phyloP scores from a whole-genome alignment of 2,113 vertebrate genomes.

The Otus sunia region DNA sequence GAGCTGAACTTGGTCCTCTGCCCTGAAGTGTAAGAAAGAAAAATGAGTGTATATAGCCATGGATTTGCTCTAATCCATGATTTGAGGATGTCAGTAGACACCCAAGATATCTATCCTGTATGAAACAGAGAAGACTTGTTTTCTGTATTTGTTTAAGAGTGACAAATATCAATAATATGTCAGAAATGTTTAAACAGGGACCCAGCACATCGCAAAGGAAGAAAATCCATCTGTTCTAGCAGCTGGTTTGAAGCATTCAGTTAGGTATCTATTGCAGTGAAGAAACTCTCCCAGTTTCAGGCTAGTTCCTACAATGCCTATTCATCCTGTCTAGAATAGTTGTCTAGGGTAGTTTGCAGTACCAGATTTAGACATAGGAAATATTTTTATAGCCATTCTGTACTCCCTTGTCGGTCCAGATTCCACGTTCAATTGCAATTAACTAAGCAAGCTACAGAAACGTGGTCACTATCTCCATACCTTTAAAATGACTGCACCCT shows the following conservation, averaged over 20 bases:
- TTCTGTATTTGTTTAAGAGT: neutral
- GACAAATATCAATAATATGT: slow-evolving; percentile 19
- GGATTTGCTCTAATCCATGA: slow-evolving; percentile 11
- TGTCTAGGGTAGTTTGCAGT: neutral
- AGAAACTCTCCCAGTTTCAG: neutral
- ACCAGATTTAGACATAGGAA: neutral
- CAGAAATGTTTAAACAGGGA: slow-evolving; percentile 40
- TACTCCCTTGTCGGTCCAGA: neutral
- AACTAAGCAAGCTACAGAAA: neutral
- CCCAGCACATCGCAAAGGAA: neutral
- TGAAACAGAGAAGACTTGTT: neutral
- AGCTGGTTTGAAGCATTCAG: slow-evolving; percentile 5
- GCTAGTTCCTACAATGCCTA: neutral
- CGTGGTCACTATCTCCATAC: neutral
- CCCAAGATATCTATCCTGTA: neutral
- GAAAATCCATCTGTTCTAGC: slow-evolving; percentile 20
- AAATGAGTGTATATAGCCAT: neutral
- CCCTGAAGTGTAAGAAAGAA: slow-evolving; percentile 55
- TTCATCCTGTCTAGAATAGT: neutral
- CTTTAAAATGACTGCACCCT: neutral
- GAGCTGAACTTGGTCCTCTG: slow-evolving; percentile 44
- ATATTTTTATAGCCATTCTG: neutral
- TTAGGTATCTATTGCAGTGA: neutral
- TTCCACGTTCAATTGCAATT: neutral
- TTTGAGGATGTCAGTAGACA: neutral